Percentiles rank a stretch among this genome's conserved stretches.
These are phyloP conservation scores for Phyllotreta cruciferae DNA, from an alignment of 2,888 invertebrate species.

Conservation along the genomic window DNA sequence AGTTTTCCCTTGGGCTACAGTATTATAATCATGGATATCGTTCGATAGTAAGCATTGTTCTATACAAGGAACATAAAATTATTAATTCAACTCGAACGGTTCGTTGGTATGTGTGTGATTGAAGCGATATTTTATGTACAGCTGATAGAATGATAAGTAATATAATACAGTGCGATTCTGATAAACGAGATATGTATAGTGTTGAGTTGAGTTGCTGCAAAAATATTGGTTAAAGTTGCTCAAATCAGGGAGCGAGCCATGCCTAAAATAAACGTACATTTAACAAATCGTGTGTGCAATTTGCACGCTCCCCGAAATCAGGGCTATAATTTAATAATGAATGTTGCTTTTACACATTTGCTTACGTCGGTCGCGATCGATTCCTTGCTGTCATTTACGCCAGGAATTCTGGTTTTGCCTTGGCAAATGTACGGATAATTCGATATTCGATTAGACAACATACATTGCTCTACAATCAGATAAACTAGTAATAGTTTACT, in stretches of 20 bases:
- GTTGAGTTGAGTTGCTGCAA: constrained; percentile 14
- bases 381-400: constrained; percentile 92
- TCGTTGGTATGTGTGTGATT: background rate
- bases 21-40: constrained; percentile 92
- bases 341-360: constrained; percentile 24
- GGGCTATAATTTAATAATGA: constrained; percentile 12
- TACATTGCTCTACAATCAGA: constrained; percentile 75
- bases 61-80: constrained; percentile 56
- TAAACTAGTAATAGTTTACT: constrained; percentile 21
- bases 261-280: constrained; percentile 43
- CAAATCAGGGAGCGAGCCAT: constrained; percentile 54
- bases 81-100: background rate
- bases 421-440: constrained; percentile 92
- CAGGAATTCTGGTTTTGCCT: constrained; percentile 93
- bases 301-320: constrained; percentile 26
- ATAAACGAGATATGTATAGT: background rate
- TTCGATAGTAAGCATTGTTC: constrained; percentile 82
- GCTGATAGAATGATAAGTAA: constrained; percentile 8
- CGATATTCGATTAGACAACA: constrained; percentile 83
- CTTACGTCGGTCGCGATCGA: constrained; percentile 86
- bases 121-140: constrained; percentile 19
- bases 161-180: constrained; percentile 30
- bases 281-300: constrained; percentile 27
- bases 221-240: constrained; percentile 24
- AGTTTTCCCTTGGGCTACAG: constrained; percentile 96